Evolutionary conservation across 1,140 invertebrate genomes (phyloP).

Genomic region (Neodiprion virginianus): DNA sequence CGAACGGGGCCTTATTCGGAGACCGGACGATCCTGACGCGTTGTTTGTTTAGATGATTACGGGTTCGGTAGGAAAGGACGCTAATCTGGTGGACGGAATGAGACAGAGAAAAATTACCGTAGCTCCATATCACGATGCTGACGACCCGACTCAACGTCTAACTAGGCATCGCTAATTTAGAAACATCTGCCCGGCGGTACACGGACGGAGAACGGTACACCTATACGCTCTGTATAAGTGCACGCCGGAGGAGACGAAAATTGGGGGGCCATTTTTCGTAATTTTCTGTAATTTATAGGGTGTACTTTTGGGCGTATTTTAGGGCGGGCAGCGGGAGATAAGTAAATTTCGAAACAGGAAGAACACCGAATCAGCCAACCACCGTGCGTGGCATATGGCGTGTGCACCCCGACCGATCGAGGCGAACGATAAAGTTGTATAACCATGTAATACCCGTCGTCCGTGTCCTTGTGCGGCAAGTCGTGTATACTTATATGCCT

Average conservation of each 20-base stretch:
- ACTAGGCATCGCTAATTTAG: not conserved
- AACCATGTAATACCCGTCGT: constrained; percentile 1
- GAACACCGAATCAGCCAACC: not conserved
- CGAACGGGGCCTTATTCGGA: not conserved
- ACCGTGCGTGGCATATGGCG: constrained; percentile 1
- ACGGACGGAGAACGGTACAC: no score
- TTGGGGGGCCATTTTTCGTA: not conserved
- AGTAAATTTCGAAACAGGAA: not conserved
- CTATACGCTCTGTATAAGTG: no score
- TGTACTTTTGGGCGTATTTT: constrained; percentile 5
- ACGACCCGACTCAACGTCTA: not conserved
- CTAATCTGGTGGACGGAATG: not conserved
- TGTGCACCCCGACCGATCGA: not conserved
- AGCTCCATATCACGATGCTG: not conserved
- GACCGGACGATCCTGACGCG: not conserved
- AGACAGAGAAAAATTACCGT: not conserved
- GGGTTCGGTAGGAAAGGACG: not conserved
- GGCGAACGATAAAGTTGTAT: not conserved
- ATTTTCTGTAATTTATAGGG: constrained; percentile 5
- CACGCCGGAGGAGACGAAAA: not conserved
- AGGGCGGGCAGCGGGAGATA: not conserved
- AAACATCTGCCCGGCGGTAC: not conserved
- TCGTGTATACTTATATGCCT: not conserved
- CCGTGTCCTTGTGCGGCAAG: no score
- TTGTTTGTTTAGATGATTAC: constrained; percentile 8